A percentile compares a stretch with the other conserved stretches of the same genome.
Conservation (phyloP, 1,140 invertebrate species). For the Eciton burchellii region DNA sequence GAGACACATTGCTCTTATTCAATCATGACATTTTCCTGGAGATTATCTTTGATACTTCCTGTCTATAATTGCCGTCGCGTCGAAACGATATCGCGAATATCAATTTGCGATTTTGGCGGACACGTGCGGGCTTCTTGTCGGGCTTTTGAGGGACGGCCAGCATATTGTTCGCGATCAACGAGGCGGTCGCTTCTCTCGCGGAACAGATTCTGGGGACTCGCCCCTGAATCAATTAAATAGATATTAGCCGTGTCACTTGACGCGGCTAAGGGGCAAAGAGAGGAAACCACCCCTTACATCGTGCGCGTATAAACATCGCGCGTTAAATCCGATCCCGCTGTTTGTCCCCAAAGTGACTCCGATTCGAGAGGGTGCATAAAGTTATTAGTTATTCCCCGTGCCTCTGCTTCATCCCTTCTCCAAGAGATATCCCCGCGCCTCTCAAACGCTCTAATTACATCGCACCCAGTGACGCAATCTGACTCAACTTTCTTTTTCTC, state of each 20-base stretch:
- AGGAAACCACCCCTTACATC: constrained; percentile 46
- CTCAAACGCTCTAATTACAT: constrained; percentile 53
- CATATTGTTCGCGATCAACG: constrained; percentile 49
- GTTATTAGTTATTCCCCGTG: constrained; percentile 79
- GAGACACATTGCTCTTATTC: too few relatives aligned
- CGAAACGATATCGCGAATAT: constrained; percentile 16
- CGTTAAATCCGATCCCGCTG: constrained; percentile 78
- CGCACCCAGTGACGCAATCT: not conserved
- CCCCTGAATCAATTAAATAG: constrained; percentile 82
- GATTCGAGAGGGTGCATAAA: constrained; percentile 79
- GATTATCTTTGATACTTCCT: constrained; percentile 37
- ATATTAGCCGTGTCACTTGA: constrained; percentile 83
- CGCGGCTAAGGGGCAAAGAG: constrained; percentile 29
- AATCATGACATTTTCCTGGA: constrained; percentile 17
- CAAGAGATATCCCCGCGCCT: constrained; percentile 16
- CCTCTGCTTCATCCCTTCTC: constrained; percentile 12
- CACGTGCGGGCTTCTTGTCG: constrained; percentile 32
- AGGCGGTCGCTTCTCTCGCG: not conserved
- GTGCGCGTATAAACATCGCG: constrained; percentile 72
- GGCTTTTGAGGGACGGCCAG: constrained; percentile 37
- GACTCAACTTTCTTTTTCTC: not conserved
- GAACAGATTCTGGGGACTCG: constrained; percentile 26
- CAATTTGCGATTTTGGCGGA: constrained; percentile 45
- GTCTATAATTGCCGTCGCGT: constrained; percentile 23
- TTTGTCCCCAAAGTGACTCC: constrained; percentile 70